phyloP scores from a whole-genome alignment of 2,888 invertebrate genomes.

The Rosalia funebris region DNA sequence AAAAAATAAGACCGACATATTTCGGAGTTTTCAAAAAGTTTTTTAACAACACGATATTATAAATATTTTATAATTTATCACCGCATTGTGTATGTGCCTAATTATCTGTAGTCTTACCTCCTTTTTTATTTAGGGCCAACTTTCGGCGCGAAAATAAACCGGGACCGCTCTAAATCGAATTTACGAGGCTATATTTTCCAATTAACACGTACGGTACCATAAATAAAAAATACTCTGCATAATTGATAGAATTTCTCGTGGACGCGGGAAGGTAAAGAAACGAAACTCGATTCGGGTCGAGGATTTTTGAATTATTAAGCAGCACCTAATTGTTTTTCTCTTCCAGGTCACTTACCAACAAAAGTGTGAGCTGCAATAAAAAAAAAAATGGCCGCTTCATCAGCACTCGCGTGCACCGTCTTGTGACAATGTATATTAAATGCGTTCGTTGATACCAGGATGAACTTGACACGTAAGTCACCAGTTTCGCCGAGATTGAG shows the following conservation, averaged over 20 bases:
- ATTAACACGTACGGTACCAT: neutral
- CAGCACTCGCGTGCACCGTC: constrained; percentile 32
- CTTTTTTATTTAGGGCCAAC: no score
- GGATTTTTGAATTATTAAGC: neutral
- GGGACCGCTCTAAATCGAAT: no score
- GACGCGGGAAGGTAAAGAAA: neutral
- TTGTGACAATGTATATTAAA: constrained; percentile 37
- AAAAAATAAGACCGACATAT: no score
- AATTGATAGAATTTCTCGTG: neutral
- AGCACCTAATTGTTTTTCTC: neutral
- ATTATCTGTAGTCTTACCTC: no score
- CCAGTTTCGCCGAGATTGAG: no score
- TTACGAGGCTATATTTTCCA: neutral
- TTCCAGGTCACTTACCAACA: neutral
- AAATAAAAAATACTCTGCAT: neutral
- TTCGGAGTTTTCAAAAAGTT: no score
- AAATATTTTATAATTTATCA: no score
- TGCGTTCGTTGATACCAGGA: no score
- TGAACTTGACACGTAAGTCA: no score
- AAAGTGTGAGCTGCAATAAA: constrained; percentile 15
- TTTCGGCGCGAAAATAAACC: no score
- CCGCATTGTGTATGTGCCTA: no score
- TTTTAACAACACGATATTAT: no score
- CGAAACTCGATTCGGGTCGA: neutral
- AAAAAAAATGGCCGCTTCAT: constrained; percentile 38